Conservation (phyloP, 64 coral and sea anemone species). For the Platygyra sinensis region DNA sequence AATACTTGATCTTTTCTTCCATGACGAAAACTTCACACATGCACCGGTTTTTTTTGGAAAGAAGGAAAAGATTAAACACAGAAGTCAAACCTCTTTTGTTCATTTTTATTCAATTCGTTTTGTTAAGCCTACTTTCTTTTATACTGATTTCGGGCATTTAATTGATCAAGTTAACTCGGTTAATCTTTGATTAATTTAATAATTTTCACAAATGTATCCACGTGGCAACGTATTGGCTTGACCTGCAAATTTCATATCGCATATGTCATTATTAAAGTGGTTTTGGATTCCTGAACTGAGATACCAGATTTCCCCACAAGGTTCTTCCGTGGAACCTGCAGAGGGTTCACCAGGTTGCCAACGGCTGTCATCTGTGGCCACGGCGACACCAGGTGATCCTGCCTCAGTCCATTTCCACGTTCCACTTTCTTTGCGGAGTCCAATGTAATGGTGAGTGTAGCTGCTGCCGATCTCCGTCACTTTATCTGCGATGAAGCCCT, state of each 20-base stretch:
- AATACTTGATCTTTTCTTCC: no score
- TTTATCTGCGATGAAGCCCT: background rate
- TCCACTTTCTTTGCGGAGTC: background rate
- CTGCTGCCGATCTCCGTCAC: background rate
- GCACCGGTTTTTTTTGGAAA: no score
- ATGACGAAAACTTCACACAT: no score
- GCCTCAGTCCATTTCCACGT: background rate
- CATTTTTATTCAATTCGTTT: no score
- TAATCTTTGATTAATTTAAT: no score
- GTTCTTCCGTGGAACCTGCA: background rate
- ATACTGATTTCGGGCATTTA: no score
- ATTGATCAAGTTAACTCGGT: no score
- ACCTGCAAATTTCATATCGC: background rate
- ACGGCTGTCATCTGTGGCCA: background rate
- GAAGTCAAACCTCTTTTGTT: no score
- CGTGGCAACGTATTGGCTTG: background rate
- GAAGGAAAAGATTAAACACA: no score
- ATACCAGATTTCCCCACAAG: background rate
- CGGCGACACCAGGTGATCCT: background rate
- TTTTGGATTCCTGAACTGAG: background rate
- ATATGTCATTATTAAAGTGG: background rate
- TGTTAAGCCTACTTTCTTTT: no score
- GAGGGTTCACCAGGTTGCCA: background rate
- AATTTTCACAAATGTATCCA: background rate
- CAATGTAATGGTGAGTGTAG: slow-evolving; percentile 2